phyloP scores from a whole-genome alignment of 2,113 vertebrate genomes.

The Galeopterus variegatus region DNA sequence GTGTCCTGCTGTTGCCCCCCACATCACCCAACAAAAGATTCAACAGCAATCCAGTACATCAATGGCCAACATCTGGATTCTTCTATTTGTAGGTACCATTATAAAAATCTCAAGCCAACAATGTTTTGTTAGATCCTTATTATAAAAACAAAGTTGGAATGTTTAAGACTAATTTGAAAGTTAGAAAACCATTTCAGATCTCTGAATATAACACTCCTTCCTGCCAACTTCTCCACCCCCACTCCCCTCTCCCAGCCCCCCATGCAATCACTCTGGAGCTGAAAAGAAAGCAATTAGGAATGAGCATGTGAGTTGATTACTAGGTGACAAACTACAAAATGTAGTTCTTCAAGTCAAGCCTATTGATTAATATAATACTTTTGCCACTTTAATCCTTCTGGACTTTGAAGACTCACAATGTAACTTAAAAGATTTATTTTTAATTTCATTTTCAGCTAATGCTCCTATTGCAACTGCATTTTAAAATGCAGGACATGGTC shows the following conservation, averaged over 20 bases:
- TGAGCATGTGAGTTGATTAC: conserved; percentile 32
- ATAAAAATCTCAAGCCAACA: conserved; percentile 60
- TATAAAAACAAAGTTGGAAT: conserved; percentile 70
- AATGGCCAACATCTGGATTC: conserved; percentile 60
- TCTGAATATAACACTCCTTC: not conserved
- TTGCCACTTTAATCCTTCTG: conserved; percentile 71
- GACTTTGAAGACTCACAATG: conserved; percentile 75
- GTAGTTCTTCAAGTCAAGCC: not conserved
- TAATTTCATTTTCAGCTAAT: conserved; percentile 83
- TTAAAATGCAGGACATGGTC: conserved; percentile 86
- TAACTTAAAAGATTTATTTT: conserved; percentile 82
- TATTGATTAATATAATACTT: conserved; percentile 61
- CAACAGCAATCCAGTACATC: not conserved
- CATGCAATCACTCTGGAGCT: not conserved
- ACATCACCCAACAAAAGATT: conserved; percentile 26
- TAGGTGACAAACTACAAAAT: conserved; percentile 66
- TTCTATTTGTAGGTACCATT: conserved; percentile 42
- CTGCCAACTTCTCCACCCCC: not conserved
- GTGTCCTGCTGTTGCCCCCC: conserved; percentile 45
- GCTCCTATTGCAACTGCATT: conserved; percentile 82
- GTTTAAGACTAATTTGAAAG: conserved; percentile 68
- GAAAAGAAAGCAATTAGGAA: conserved; percentile 23
- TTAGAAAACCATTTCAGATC: conserved; percentile 60
- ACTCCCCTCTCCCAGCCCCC: too few species aligned
- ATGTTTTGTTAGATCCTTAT: conserved; percentile 46